Base-by-base conservation (phyloP, 2,113 vertebrate genomes). In the Caranx ignobilis region DNA sequence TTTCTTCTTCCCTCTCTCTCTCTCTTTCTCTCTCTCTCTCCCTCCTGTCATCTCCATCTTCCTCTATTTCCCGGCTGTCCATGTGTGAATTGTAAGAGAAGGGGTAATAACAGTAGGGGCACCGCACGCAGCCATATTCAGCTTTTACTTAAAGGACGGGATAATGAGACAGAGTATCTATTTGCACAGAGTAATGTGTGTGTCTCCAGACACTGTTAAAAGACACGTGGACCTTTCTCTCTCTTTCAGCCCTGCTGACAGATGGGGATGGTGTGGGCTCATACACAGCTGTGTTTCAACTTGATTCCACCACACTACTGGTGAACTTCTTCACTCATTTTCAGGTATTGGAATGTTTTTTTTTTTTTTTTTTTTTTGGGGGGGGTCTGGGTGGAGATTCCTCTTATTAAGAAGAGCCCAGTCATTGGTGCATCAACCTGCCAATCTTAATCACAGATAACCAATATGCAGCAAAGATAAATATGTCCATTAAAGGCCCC, bases 111-210 rank as follows among this genome's bases (percentile, higher is more conserved):
- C 85, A 89, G 89, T 75, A 89, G 84, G 79, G 81, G 84, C 87
- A 85, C 82, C 92, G 92, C 89, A 92, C 92, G 92, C 82, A 87
- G 83, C 83, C 79, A 60, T 77, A 82, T 80, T 92, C 81, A 64
- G 85, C 88, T 89, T 92, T 94, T 88, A 83, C 82, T 95, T 94
- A 93, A 94, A 94, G 90, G 92, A 95, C 91, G 87, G 89, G 87
- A 92, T 95, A 94, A 94, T 95, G 94, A 95, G 94, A 89, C 86
- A 16, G 90, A 91, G 83, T 89, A 92, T 92, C 91, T 95, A 93
- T 95, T 95, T 95, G 93, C 91, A 88, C 89, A 90, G 89, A 19
- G 77, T 95, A 94, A 95, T 93, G 89, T 94, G 92, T 94, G 93
- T 95, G 92, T 93, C 68, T 92, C 79, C 77, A 81, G 81, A 75